Base-by-base conservation (phyloP, 2,888 invertebrate genomes). In the Calephelis perditalis region DNA sequence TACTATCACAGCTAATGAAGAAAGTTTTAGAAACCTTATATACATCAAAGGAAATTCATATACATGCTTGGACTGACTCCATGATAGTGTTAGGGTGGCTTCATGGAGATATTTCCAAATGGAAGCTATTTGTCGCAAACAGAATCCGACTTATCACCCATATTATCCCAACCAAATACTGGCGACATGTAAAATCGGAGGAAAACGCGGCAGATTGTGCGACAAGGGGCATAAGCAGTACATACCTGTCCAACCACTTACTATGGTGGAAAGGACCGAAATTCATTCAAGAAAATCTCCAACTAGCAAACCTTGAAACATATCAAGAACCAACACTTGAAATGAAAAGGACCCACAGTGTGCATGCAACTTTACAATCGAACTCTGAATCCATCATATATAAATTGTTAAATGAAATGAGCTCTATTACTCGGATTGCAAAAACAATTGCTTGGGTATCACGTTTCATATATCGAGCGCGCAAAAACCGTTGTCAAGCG, bases 381-480 rank as follows among this genome's bases (percentile, higher is more conserved):
- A 47, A 5, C 12, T 47, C 12, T 7, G 47, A 47, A 0, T 12
- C 5, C n/a, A 56, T 5, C 11, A 36, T n/a, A 6, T 40, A 40
- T 56, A 8, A 56, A 36, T 40, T 37, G 0, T n/a, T 56, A 56
- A 56, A 56, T n/a, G 12, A 56, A 56, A 56, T 40, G 56, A 56
- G 37, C 12, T 56, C 37, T 36, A 56, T 37, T 1, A 56, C 40
- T 12, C 12, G 40, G 7, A 56, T 56, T 37, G 40, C 37, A 12
- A 56, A 56, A 37, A 56, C 56, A 56, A 56, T 40, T 7, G 56
- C 40, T 0, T 56, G 56, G 7, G 12, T 56, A 12, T 56, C n/a
- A 45, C 3, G 35, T 45, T 45, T 57, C 35, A 26, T 26, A 9
- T 4, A 9, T 7, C 35, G 36, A 45, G 35, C 40, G 10, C 15